Percentiles rank a stretch among this genome's conserved stretches.
Conservation (phyloP, 2,888 invertebrate species). For the Athalia rosae region DNA sequence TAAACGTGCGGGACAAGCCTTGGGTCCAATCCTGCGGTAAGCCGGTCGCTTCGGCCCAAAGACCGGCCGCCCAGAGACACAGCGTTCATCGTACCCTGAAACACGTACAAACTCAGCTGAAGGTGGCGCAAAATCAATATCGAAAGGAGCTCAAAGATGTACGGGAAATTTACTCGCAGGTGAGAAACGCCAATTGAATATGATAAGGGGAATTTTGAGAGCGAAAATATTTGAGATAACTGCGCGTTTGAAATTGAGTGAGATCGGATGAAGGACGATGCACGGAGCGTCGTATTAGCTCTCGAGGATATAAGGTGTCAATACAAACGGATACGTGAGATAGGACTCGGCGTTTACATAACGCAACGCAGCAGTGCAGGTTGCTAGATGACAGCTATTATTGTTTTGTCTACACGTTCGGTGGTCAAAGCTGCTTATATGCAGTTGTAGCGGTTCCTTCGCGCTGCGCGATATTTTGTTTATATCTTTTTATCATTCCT, state of each 20-base stretch:
- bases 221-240: slow-evolving; percentile 2
- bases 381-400: slow-evolving; percentile 59
- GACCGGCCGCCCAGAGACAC: slow-evolving; percentile 64
- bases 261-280: neutral
- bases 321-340: slow-evolving; percentile 55
- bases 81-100: slow-evolving; percentile 67
- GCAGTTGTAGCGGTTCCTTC: slow-evolving; percentile 36
- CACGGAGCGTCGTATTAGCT: neutral
- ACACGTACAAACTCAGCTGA: slow-evolving; percentile 69
- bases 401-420: slow-evolving; percentile 58
- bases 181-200: slow-evolving; percentile 50
- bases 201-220: neutral
- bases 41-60: slow-evolving; percentile 60
- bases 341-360: slow-evolving; percentile 55
- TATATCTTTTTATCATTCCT: slow-evolving; percentile 46
- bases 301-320: slow-evolving; percentile 44
- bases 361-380: slow-evolving; percentile 52
- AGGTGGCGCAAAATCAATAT: slow-evolving; percentile 70
- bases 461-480: slow-evolving; percentile 12
- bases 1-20: slow-evolving; percentile 60
- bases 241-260: no score
- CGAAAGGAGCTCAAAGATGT: slow-evolving; percentile 66
- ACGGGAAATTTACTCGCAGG: slow-evolving; percentile 69
- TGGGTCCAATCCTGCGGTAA: slow-evolving; percentile 71
- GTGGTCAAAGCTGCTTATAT: slow-evolving; percentile 36